These are phyloP conservation scores for Hippasteria phrygiana DNA, from an alignment of 53 echinoderm and acorn worm genomes.

Conservation along the genomic window DNA sequence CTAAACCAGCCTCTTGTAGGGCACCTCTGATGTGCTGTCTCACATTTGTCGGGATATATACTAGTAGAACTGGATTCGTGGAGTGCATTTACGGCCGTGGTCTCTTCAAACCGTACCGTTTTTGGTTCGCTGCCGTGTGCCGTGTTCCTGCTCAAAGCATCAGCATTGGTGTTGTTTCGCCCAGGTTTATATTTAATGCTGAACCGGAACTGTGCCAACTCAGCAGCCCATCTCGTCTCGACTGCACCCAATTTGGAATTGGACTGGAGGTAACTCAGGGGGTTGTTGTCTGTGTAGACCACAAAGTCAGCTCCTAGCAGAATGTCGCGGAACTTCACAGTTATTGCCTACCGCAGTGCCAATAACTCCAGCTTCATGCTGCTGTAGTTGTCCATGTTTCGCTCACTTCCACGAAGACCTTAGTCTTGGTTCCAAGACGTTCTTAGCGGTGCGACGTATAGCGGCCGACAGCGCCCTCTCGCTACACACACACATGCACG, in stretches of 20 bases:
- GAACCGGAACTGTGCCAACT: too few relatives aligned
- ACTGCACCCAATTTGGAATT: too few relatives aligned
- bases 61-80: neutral
- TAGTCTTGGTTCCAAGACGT: too few relatives aligned
- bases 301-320: too few relatives aligned
- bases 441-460: too few relatives aligned
- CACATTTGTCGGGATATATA: too few relatives aligned
- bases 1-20: neutral
- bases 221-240: too few relatives aligned
- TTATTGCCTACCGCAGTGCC: constrained; percentile 65
- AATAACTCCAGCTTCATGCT: constrained; percentile 73
- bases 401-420: constrained; percentile 49
- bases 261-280: too few relatives aligned
- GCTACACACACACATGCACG: too few relatives aligned
- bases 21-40: neutral
- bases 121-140: neutral
- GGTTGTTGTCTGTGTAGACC: too few relatives aligned
- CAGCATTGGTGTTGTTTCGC: neutral
- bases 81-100: neutral
- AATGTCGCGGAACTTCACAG: constrained; percentile 71
- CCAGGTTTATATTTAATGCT: too few relatives aligned
- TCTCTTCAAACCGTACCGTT: neutral
- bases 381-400: constrained; percentile 69
- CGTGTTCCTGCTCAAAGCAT: neutral
- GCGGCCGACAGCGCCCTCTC: too few relatives aligned